Evolutionary conservation across 2,888 invertebrate species (phyloP).

Genomic region (Protonemura montana): DNA sequence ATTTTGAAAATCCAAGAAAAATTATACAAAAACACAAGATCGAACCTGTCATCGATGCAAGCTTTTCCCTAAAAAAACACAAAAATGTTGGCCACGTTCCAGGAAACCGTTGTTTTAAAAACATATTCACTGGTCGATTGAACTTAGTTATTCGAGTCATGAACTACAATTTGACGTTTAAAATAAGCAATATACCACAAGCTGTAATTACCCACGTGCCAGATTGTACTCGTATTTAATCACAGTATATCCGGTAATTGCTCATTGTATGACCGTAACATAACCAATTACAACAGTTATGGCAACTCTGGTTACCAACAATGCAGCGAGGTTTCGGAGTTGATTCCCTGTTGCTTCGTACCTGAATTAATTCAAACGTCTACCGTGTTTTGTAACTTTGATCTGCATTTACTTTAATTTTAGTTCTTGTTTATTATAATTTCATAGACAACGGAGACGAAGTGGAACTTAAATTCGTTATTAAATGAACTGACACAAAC

Average conservation of each 20-base stretch:
- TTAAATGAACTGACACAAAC: too few relatives aligned
- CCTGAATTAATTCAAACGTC: too few relatives aligned
- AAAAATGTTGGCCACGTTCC: not conserved
- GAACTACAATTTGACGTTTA: not conserved
- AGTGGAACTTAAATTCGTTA: too few relatives aligned
- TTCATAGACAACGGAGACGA: too few relatives aligned
- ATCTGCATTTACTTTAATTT: too few relatives aligned
- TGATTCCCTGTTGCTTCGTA: too few relatives aligned
- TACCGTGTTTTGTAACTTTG: too few relatives aligned
- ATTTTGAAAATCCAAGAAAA: not conserved
- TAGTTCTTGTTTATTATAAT: too few relatives aligned
- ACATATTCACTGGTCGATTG: not conserved
- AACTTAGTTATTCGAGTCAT: not conserved
- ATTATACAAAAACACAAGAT: constrained; percentile 13
- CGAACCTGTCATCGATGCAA: not conserved
- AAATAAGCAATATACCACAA: not conserved
- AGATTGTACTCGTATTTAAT: not conserved
- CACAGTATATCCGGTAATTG: too few relatives aligned
- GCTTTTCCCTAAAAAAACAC: not conserved
- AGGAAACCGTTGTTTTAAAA: not conserved
- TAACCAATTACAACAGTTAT: too few relatives aligned
- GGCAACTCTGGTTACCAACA: too few relatives aligned
- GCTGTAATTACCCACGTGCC: not conserved
- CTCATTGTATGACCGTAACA: not conserved
- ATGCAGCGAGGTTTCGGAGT: too few relatives aligned